Conservation (phyloP, 2,113 vertebrate species). For the Rhombomys opimus region DNA sequence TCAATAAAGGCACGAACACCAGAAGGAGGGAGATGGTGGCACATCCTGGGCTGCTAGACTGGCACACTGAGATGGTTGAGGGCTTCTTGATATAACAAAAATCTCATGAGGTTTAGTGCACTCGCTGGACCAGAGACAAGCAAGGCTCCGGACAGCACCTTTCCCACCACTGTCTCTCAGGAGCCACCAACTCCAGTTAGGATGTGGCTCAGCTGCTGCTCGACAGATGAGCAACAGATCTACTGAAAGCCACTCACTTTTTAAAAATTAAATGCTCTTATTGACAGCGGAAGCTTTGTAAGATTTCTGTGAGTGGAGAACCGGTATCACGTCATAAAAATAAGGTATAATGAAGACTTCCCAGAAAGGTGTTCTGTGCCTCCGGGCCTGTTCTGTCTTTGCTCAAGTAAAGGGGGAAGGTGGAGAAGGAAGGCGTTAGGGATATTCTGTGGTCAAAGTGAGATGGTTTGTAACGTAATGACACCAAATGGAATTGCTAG, state of each 20-base stretch:
- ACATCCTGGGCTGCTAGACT: not conserved
- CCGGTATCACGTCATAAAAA: not conserved
- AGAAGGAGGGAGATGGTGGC: not conserved
- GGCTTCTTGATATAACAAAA: not conserved
- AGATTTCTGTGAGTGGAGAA: slow-evolving; percentile 37
- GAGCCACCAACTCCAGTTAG: not conserved
- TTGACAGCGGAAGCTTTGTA: not conserved
- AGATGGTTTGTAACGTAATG: not conserved
- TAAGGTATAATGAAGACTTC: slow-evolving; percentile 2
- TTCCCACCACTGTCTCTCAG: not conserved
- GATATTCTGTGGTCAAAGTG: not conserved
- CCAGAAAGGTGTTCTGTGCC: not conserved
- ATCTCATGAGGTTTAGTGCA: too few relatives aligned
- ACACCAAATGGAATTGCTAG: not conserved
- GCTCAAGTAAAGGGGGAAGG: not conserved
- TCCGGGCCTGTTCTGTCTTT: not conserved
- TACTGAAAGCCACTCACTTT: slow-evolving; percentile 6
- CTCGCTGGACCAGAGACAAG: not conserved
- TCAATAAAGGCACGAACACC: not conserved
- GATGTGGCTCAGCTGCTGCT: not conserved
- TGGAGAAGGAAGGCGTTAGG: not conserved
- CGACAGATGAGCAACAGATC: not conserved
- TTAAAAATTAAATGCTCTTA: slow-evolving; percentile 31
- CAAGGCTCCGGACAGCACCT: not conserved
- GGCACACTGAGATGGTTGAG: not conserved